Percentiles rank a stretch among this genome's conserved stretches.
Conservation (phyloP, 2,888 invertebrate species). For the Conchocele bisecta region DNA sequence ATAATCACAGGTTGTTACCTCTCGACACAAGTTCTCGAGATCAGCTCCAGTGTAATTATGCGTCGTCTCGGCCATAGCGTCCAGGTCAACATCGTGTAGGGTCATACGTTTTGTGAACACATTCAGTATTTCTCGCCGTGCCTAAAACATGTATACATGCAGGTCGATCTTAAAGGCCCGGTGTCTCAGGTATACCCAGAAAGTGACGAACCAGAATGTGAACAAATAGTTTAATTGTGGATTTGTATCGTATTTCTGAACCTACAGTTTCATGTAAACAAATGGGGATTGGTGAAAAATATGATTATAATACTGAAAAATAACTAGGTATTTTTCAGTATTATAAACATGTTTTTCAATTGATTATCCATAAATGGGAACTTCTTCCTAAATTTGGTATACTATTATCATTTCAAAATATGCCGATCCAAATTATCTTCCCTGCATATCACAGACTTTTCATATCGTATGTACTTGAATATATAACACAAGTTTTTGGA, state of each 20-base stretch:
- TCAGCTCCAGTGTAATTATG: slow-evolving; percentile 87
- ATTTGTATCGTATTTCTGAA: background rate
- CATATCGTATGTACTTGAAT: too few species aligned
- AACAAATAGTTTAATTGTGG: background rate
- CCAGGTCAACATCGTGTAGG: slow-evolving; percentile 76
- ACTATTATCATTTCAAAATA: too few species aligned
- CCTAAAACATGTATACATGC: slow-evolving; percentile 56
- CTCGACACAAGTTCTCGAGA: slow-evolving; percentile 86
- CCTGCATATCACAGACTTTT: too few species aligned
- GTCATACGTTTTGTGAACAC: slow-evolving; percentile 82
- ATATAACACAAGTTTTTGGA: too few species aligned
- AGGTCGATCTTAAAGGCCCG: background rate
- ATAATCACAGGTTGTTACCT: slow-evolving; percentile 81
- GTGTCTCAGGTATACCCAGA: background rate
- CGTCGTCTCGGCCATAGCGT: slow-evolving; percentile 83
- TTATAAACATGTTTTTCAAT: too few species aligned
- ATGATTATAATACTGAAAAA: too few species aligned
- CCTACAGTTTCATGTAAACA: background rate
- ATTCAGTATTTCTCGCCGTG: slow-evolving; percentile 82
- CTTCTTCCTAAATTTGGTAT: too few species aligned
- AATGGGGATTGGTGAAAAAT: too few species aligned
- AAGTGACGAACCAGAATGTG: background rate
- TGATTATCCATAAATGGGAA: too few species aligned
- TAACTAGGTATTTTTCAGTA: too few species aligned
- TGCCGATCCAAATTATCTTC: too few species aligned